Base-by-base conservation (phyloP, 1,140 invertebrate genomes). In the Heliconius congener region DNA sequence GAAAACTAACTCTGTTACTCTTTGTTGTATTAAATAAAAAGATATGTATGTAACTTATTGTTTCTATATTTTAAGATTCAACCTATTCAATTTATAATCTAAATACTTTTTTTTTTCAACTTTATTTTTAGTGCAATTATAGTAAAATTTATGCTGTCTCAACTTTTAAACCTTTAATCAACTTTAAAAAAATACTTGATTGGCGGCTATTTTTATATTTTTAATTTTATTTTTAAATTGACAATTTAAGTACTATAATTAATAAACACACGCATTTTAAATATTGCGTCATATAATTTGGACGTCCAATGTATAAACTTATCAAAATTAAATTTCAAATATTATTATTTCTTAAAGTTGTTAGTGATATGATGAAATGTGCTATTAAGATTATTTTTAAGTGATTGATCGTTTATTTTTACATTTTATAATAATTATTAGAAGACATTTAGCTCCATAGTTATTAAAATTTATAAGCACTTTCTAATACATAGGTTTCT, bases 391-490 rank as follows among this genome's bases (percentile, higher is more conserved):
- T 78, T 81, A 78, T 77, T 39, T 78, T 81, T 78, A 78, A 50
- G 60, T 73, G 42, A 77, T 73, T 70, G 77, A 77, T 71, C 60
- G 57, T 78, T 78, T 84, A 81, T 82, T 84, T 80, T 82, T 78
- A 82, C 30, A 79, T 78, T 81, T 78, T 79, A 80, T 75, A 57
- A 80, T 78, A 71, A 30, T 30, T 66, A 66, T 66, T 66, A 66
- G 60, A 76, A 74, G 55, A 74, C 73, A 74, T 77, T 57, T 78
- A 75, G 76, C 73, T 57, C 18, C 18, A 39, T 81, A 81, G 80
- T 71, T 78, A 81, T 78, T 72, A 50, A 78, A 81, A 78, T 78
- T 80, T 81, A 57, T 71, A 81, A 81, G 50, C 75, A 81, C 76
- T 81, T 81, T 78, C 73, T 75, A 74, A 78, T 60, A 78, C 60